These are phyloP conservation scores for Yasuhikotakia modesta DNA, from an alignment of 2,797 vertebrate genomes.

Conservation along the genomic window DNA sequence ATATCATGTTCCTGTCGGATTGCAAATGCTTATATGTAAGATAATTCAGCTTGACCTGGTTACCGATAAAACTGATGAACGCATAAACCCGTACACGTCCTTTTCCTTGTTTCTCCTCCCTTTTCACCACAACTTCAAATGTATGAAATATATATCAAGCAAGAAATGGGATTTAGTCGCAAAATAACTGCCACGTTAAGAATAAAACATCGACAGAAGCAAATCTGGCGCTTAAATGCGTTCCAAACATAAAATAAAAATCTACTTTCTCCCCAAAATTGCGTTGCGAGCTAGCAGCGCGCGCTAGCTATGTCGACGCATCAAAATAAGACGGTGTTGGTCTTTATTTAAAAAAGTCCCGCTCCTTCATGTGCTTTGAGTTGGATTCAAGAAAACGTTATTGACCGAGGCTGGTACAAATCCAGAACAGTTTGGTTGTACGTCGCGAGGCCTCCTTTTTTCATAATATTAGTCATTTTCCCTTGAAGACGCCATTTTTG, in stretches of 20 bases:
- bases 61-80: not conserved
- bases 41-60: not conserved
- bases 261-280: not conserved
- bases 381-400: constrained; percentile 39
- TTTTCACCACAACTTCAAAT: constrained; percentile 18
- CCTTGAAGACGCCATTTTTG: constrained; percentile 85
- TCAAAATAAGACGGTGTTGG: constrained; percentile 76
- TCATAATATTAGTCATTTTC: constrained; percentile 80
- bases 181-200: constrained; percentile 26
- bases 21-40: not conserved
- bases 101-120: constrained; percentile 55
- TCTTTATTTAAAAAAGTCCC: constrained; percentile 47
- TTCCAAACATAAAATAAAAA: not conserved
- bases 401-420: constrained; percentile 32
- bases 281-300: constrained; percentile 60
- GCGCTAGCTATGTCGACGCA: constrained; percentile 73
- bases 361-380: constrained; percentile 45
- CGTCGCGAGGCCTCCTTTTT: constrained; percentile 73
- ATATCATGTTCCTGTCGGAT: not conserved
- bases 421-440: constrained; percentile 55
- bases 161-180: constrained; percentile 62
- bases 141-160: constrained; percentile 60
- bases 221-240: constrained; percentile 61
- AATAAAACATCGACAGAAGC: not conserved
- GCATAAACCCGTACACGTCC: constrained; percentile 68